Conservation (phyloP, 35 echinoderm and acorn worm species). For the Amphiura filiformis region DNA sequence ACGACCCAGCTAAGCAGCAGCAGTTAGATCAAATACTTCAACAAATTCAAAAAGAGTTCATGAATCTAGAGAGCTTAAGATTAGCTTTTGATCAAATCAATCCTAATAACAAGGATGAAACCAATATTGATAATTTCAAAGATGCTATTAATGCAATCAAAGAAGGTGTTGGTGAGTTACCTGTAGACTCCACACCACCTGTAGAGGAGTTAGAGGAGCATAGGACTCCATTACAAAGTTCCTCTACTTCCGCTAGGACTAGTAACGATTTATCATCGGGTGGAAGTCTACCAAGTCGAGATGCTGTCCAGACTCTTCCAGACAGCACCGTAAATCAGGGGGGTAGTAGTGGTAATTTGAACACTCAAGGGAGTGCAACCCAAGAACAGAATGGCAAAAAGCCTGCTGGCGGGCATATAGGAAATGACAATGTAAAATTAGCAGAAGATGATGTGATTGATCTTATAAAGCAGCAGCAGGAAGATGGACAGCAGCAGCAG, state of each 20-base stretch:
- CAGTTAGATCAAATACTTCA: conserved; percentile 25
- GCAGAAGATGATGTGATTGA: background rate
- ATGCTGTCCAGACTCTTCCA: background rate
- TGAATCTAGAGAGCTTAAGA: conserved; percentile 51
- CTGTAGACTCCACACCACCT: background rate
- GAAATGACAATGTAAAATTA: background rate
- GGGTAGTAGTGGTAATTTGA: background rate
- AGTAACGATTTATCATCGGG: background rate
- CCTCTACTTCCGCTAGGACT: background rate
- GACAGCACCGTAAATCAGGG: background rate
- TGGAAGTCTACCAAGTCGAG: background rate
- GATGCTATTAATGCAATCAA: background rate
- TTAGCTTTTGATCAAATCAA: conserved; percentile 27
- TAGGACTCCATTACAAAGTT: background rate
- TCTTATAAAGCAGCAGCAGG: background rate
- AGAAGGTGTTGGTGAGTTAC: background rate
- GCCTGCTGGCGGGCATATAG: background rate
- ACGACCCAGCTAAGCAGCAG: background rate
- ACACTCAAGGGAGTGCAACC: background rate
- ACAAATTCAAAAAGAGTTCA: conserved; percentile 62
- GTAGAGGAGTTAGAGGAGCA: background rate
- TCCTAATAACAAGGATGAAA: background rate
- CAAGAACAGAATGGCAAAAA: background rate
- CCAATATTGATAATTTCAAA: background rate
- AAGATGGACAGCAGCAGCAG: background rate